Percentiles rank a stretch among this genome's conserved stretches.
Evolutionary conservation across 2,797 vertebrate genomes (phyloP).

Genomic region (Channallabes apus): DNA sequence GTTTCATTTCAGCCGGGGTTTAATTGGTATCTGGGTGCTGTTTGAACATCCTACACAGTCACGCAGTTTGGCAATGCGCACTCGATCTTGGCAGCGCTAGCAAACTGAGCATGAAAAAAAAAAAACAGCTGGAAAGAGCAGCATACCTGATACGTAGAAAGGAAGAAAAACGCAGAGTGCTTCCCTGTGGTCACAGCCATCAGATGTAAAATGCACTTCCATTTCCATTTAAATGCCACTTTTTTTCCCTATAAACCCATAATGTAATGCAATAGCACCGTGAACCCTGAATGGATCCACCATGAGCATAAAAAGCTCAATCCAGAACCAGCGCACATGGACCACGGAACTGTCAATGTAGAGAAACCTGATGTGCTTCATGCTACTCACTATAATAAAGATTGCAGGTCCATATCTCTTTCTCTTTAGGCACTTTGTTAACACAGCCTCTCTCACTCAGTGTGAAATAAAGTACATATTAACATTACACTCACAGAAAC

Average conservation of each 20-base stretch:
- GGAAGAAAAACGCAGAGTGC: constrained; percentile 2
- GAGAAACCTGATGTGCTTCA: neutral
- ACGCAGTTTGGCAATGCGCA: constrained; percentile 43
- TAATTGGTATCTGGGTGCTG: constrained; percentile 57
- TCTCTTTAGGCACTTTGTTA: constrained; percentile 13
- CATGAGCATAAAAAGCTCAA: neutral
- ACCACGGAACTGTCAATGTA: neutral
- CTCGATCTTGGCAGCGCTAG: constrained; percentile 29
- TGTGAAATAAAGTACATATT: constrained; percentile 21
- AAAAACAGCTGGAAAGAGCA: constrained; percentile 32
- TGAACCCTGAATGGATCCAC: neutral
- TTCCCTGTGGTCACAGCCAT: constrained; percentile 14
- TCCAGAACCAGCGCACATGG: neutral
- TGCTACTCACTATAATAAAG: neutral
- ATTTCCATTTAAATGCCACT: constrained; percentile 14
- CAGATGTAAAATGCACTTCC: constrained; percentile 14
- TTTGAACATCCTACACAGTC: constrained; percentile 39
- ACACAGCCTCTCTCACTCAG: neutral
- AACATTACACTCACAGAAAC: constrained; percentile 39
- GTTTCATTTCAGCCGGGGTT: constrained; percentile 59
- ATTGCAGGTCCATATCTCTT: neutral
- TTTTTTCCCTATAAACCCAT: constrained; percentile 5
- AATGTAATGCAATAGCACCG: neutral
- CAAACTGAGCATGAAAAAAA: neutral
- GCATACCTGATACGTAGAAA: no score